Base-by-base conservation (phyloP, 2,113 vertebrate species). In the Etheostoma spectabile region DNA sequence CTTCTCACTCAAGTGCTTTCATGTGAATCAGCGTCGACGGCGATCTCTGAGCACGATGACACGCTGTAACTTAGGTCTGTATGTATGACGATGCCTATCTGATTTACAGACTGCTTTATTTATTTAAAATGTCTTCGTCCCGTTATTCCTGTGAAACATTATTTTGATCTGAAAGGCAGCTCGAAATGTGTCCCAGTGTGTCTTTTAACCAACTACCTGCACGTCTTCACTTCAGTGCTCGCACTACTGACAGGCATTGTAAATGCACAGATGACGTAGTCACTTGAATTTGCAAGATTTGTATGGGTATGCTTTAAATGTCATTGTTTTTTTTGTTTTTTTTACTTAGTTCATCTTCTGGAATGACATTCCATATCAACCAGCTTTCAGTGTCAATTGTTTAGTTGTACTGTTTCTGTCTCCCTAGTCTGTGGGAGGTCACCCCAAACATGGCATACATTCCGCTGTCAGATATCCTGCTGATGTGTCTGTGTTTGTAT, bases 221-320 rank as follows among this genome's bases (percentile, higher is more conserved):
- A 45, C 18, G 51, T 87, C 82, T 87, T 83, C 51, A 75, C 74
- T 84, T 88, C 83, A 87, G 88, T 84, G 90, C 91, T 45, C 35
- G 74, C 78, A 90, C 94, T 94, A 92, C 94, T 94, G 94, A 95
- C 82, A 59, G 84, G 90, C 88, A 77, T 92, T 82, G 16, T 48
- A 59, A 86, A 95, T 88, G 92, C 88, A 86, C 88, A 89, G 74
- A 95, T 96, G 94, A 95, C 64, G 93, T 93, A 92, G 92, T 86
- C 83, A 57, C 89, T 91, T 80, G 89, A 68, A 68, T 22, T 18
- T 55, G 27, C 56, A 33, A 81, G 59, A 57, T 75, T 59, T 59
- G 15, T 82, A 52, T 76, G 46, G 21, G 10, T 76, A 7, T 74
- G 38, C 22, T 67, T 42, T 30, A 56, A 38, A 51, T 64, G 66